Conservation (phyloP, 2,113 vertebrate species). For the Mus musculus region DNA sequence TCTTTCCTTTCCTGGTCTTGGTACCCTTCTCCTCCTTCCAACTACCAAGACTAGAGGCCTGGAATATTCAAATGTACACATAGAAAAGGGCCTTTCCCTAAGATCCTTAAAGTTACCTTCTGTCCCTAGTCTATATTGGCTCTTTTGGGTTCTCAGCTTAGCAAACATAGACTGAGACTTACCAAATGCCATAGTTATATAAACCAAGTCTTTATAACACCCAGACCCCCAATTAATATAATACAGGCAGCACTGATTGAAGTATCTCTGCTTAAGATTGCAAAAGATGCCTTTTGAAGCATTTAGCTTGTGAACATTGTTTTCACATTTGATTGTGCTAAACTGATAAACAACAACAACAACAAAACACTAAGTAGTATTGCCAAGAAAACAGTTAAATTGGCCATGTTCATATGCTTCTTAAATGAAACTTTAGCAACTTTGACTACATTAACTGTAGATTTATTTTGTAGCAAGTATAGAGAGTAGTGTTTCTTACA, state of each 20-base stretch:
- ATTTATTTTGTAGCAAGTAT: constrained; percentile 40
- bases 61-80: neutral
- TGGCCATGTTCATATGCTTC: neutral
- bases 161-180: neutral
- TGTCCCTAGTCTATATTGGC: neutral
- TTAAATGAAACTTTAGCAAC: constrained; percentile 28
- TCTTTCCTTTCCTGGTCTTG: neutral
- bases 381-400: constrained; percentile 37
- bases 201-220: neutral
- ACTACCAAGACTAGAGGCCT: neutral
- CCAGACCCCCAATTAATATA: neutral
- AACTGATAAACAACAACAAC: neutral
- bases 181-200: neutral
- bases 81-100: neutral
- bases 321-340: constrained; percentile 9
- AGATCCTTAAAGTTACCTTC: neutral
- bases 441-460: constrained; percentile 10
- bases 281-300: neutral
- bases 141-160: neutral
- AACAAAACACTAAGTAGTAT: neutral
- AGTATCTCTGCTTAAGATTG: constrained; percentile 19
- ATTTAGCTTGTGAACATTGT: constrained; percentile 37
- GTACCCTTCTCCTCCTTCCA: neutral
- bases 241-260: neutral
- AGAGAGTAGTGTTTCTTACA: neutral